Conservation (phyloP, 1,140 invertebrate genomes). For the Hormaphis cornu region DNA sequence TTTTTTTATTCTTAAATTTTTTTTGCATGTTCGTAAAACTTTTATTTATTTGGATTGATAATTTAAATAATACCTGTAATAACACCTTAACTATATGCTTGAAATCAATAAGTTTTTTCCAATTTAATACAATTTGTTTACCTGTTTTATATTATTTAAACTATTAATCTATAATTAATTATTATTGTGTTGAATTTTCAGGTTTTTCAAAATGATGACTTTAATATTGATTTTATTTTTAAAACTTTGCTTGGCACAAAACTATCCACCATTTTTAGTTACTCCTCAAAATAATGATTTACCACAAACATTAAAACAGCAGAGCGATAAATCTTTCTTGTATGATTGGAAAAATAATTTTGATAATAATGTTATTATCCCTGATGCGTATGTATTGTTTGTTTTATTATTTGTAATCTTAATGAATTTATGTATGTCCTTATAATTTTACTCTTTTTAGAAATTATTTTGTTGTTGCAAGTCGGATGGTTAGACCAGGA, state of each 20-base stretch:
- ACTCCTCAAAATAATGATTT: conserved; percentile 9
- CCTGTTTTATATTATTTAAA: neutral
- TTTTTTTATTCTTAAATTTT: too few relatives aligned
- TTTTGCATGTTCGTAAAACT: too few relatives aligned
- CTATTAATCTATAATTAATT: neutral
- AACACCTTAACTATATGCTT: too few relatives aligned
- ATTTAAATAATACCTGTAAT: too few relatives aligned
- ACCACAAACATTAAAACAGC: neutral
- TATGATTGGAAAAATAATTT: conserved; percentile 29
- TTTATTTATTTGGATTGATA: too few relatives aligned
- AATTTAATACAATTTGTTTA: neutral
- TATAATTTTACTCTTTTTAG: conserved; percentile 43
- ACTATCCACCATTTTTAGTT: neutral
- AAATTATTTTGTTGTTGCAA: conserved; percentile 79
- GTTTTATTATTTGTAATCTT: neutral
- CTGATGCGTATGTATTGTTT: conserved; percentile 11
- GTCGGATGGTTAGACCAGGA: conserved; percentile 72
- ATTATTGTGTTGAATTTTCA: neutral
- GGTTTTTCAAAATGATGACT: conserved; percentile 8
- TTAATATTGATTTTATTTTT: conserved; percentile 1
- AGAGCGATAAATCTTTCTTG: neutral
- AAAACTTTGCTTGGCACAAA: conserved; percentile 18
- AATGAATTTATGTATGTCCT: neutral
- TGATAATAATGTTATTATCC: conserved; percentile 16
- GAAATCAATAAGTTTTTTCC: too few relatives aligned